Evolutionary conservation across 2,888 invertebrate species (phyloP).

Genomic region (Rhaphigaster nebulosa): DNA sequence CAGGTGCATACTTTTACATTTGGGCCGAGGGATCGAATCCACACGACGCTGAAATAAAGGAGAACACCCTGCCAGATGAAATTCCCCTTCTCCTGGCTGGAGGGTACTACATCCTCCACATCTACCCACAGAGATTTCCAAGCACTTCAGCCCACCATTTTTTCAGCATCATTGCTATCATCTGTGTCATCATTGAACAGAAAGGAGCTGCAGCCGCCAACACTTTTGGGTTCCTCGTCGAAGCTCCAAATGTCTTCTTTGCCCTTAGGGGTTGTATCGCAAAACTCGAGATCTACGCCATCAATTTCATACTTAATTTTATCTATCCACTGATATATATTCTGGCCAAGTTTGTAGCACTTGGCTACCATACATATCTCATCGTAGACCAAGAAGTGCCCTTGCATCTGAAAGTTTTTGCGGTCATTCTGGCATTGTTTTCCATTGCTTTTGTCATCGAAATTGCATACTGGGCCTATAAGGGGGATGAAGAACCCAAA

Average conservation of each 20-base stretch:
- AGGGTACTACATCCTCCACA: conserved; percentile 18
- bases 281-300: neutral
- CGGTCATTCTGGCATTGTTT: neutral
- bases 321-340: neutral
- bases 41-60: neutral
- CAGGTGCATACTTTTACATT: neutral
- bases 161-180: neutral
- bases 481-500: neutral
- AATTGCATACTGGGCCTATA: neutral
- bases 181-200: neutral
- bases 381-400: neutral
- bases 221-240: conserved; percentile 34
- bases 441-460: neutral
- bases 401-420: neutral
- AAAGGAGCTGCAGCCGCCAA: neutral
- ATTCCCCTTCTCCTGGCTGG: conserved; percentile 11
- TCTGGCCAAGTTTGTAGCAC: neutral
- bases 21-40: conserved; percentile 2
- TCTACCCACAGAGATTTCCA: neutral
- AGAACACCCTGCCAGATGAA: neutral
- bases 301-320: neutral
- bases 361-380: conserved; percentile 21
- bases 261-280: neutral
- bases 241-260: conserved; percentile 17
- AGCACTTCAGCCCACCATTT: neutral